Percentiles rank a stretch among this genome's conserved stretches.
These are phyloP conservation scores for Brachionus rubens DNA, from an alignment of 1,140 invertebrate genomes.

Conservation along the genomic window DNA sequence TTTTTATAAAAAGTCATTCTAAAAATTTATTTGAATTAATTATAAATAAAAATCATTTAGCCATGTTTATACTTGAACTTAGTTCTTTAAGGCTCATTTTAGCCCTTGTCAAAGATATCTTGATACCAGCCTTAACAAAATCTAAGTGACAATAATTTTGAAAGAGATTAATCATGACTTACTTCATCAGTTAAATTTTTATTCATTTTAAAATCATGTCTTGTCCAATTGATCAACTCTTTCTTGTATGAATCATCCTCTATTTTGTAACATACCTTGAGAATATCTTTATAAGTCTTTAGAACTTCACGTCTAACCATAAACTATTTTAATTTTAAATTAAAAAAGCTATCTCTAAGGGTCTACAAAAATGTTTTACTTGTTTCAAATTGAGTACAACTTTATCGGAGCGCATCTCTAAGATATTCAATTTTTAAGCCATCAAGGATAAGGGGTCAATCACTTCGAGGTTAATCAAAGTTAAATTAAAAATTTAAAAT, in stretches of 20 bases:
- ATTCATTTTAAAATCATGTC: slow-evolving; percentile 23
- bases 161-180: not conserved
- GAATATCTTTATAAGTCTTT: slow-evolving; percentile 7
- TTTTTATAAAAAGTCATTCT: no score
- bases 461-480: no score
- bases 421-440: no score
- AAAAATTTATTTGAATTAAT: no score
- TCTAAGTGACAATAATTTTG: not conserved
- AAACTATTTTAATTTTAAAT: not conserved
- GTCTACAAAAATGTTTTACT: not conserved
- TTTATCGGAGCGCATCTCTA: slow-evolving; percentile 18
- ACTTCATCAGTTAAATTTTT: slow-evolving; percentile 18
- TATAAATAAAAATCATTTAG: slow-evolving; percentile 9
- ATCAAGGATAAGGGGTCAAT: no score
- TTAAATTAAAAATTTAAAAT: no score
- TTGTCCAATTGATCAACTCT: slow-evolving; percentile 10
- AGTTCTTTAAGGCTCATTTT: slow-evolving; percentile 31
- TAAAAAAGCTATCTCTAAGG: not conserved
- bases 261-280: not conserved
- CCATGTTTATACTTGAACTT: slow-evolving; percentile 4
- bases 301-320: slow-evolving; percentile 14
- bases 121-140: slow-evolving; percentile 16
- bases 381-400: slow-evolving; percentile 24
- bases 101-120: slow-evolving; percentile 18
- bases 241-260: slow-evolving; percentile 1